phyloP scores from a whole-genome alignment of 1,140 invertebrate species.

The Pogonomyrmex californicus region DNA sequence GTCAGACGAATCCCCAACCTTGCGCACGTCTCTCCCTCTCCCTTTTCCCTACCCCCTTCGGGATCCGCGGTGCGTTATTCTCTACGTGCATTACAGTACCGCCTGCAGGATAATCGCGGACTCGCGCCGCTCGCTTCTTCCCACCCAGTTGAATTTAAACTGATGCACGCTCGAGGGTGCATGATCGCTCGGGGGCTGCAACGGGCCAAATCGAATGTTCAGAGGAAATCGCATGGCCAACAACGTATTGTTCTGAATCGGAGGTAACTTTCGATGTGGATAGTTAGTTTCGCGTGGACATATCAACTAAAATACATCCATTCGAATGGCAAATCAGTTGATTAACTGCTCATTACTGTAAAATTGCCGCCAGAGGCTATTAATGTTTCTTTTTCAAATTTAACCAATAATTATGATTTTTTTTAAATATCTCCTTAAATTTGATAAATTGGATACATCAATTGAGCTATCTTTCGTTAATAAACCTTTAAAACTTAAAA shows the following conservation, averaged over 20 bases:
- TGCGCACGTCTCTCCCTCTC: slow-evolving; percentile 55
- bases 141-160: slow-evolving; percentile 73
- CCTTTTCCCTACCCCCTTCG: not conserved
- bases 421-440: not conserved
- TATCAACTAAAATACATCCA: not conserved
- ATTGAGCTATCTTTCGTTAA: not conserved
- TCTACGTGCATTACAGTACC: slow-evolving; percentile 67
- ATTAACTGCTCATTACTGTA: not conserved
- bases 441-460: not conserved
- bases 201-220: slow-evolving; percentile 70
- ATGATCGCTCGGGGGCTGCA: slow-evolving; percentile 62
- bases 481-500: not conserved
- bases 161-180: slow-evolving; percentile 61
- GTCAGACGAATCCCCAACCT: slow-evolving; percentile 67
- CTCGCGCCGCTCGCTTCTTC: slow-evolving; percentile 32
- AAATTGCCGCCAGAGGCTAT: not conserved
- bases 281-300: not conserved
- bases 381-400: not conserved
- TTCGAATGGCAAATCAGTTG: not conserved
- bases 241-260: not conserved
- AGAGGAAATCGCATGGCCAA: not conserved
- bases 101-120: slow-evolving; percentile 69
- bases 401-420: not conserved
- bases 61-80: slow-evolving; percentile 52
- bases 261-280: slow-evolving; percentile 5